A percentile compares a stretch with the other conserved stretches of the same genome.
phyloP scores from a whole-genome alignment of 2,113 vertebrate genomes.

The Hassar affinis region DNA sequence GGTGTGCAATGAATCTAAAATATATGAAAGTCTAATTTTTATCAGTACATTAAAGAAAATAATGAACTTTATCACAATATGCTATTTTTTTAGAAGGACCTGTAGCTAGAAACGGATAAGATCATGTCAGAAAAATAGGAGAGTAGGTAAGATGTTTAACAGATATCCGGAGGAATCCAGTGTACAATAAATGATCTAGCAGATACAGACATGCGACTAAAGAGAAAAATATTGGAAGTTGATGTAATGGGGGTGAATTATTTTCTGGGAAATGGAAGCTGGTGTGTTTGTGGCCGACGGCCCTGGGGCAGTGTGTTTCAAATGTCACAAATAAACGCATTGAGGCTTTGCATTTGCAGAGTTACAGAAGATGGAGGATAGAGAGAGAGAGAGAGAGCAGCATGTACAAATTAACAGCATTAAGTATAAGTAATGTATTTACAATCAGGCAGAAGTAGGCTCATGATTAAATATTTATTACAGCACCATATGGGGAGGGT shows the following conservation, averaged over 20 bases:
- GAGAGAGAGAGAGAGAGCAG: neutral
- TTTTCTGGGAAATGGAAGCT: neutral
- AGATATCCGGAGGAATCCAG: neutral
- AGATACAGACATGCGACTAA: neutral
- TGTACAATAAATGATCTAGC: neutral
- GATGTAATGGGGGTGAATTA: neutral
- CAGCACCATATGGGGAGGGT: conserved; percentile 7
- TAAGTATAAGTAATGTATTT: conserved; percentile 11
- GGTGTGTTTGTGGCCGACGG: neutral
- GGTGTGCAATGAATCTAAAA: too few relatives aligned
- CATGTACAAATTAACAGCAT: neutral
- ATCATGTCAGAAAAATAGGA: neutral
- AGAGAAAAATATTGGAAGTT: neutral
- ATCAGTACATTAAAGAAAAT: too few relatives aligned
- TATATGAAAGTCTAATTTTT: too few relatives aligned
- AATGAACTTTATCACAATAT: too few relatives aligned
- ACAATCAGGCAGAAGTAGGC: conserved; percentile 12
- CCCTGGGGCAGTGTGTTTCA: neutral
- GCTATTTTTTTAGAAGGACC: too few relatives aligned
- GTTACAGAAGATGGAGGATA: neutral
- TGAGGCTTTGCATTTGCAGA: neutral
- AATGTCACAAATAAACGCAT: conserved; percentile 9
- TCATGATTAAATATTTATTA: conserved; percentile 28
- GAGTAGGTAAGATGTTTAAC: too few relatives aligned
- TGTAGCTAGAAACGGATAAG: neutral